These are phyloP conservation scores for Eulemur macaco DNA, from an alignment of 2,113 vertebrate species.

Conservation along the genomic window DNA sequence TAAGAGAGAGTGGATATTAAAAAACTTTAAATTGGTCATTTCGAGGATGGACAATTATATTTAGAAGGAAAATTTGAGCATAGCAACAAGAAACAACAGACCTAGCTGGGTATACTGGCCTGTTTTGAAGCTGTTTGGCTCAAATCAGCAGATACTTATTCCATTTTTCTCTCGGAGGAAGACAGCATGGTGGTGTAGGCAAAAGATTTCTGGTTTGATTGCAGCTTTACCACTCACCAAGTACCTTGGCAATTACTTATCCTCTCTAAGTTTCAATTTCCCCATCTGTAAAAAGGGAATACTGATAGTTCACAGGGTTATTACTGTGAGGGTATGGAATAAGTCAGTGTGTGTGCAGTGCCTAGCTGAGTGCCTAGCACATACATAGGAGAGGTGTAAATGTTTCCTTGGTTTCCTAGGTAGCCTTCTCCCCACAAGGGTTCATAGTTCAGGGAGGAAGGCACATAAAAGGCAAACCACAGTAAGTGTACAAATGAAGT, in stretches of 20 bases:
- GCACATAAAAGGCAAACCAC: constrained; percentile 2
- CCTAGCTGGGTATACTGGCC: not conserved
- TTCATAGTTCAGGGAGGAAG: not conserved
- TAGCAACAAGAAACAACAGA: not conserved
- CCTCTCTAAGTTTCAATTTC: not conserved
- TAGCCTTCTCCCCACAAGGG: not conserved
- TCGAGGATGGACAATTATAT: not conserved
- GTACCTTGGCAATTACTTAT: not conserved
- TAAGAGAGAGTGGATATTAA: constrained; percentile 6
- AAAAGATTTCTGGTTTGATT: not conserved
- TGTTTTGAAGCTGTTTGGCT: constrained; percentile 29
- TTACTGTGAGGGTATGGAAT: not conserved
- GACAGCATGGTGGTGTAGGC: not conserved
- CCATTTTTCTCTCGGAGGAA: not conserved
- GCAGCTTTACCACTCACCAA: not conserved
- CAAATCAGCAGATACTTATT: not conserved
- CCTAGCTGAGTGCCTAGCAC: not conserved
- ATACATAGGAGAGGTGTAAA: not conserved
- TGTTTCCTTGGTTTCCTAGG: not conserved
- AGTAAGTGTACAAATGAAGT: not conserved
- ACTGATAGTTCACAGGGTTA: not conserved
- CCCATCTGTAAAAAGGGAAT: not conserved
- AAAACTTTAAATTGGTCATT: constrained; percentile 23
- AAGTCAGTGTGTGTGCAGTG: not conserved
- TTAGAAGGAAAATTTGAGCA: constrained; percentile 47